These are phyloP conservation scores for Strongylocentrotus purpuratus DNA, from an alignment of 35 echinoderm and acorn worm species.

Conservation along the genomic window DNA sequence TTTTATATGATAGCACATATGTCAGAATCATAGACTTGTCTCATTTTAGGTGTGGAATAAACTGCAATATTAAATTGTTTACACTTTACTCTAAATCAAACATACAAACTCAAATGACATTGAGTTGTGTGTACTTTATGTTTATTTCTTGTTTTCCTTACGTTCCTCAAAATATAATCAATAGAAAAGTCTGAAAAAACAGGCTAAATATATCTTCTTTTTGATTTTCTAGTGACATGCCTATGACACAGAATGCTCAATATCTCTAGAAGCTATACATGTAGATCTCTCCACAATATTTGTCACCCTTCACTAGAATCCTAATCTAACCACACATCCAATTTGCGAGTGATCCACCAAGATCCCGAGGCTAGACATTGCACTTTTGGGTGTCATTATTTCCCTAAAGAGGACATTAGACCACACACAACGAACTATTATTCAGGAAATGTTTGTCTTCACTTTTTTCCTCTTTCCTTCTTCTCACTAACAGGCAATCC, in stretches of 20 bases:
- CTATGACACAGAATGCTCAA: background rate
- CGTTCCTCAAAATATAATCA: too few species aligned
- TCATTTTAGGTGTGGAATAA: too few species aligned
- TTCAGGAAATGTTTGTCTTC: background rate
- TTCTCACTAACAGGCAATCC: background rate
- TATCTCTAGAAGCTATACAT: background rate
- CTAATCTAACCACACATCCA: background rate
- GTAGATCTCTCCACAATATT: background rate
- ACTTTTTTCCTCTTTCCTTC: background rate
- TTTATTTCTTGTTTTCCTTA: too few species aligned
- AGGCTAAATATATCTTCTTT: background rate
- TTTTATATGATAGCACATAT: background rate
- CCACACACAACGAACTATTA: background rate
- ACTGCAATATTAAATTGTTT: too few species aligned
- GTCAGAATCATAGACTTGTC: background rate
- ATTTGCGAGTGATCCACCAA: background rate
- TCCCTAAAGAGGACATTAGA: background rate
- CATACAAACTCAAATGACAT: too few species aligned
- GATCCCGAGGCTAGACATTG: background rate
- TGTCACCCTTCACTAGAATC: background rate
- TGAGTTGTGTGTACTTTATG: too few species aligned
- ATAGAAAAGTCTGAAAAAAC: too few species aligned
- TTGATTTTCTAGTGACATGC: background rate
- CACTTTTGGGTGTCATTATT: background rate
- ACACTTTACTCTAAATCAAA: too few species aligned